Base-by-base conservation (phyloP, 2,797 vertebrate species). In the Lycodopsis pacificus region DNA sequence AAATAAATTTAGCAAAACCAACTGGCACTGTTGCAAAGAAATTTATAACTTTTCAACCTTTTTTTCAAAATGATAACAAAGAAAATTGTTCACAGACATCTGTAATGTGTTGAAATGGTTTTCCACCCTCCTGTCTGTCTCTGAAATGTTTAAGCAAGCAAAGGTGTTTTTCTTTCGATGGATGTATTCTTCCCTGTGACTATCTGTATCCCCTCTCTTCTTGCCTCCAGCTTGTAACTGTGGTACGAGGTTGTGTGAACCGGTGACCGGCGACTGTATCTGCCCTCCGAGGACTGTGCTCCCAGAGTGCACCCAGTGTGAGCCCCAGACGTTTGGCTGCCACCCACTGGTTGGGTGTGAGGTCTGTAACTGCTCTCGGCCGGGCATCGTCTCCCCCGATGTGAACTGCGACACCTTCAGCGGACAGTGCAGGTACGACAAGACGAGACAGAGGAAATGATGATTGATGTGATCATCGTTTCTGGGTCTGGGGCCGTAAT, bases 301-400 rank as follows among this genome's bases (percentile, higher is more conserved):
- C 0, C 98, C 98, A 0, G 97, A 98, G 22, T 99, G 98, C 56
- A 82, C 92, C 0, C 79, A 93, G 76, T 99, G 98, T 3, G 95
- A 99, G 92, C 96, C 97, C 0, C 97, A 95, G 88, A 96, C 97
- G 0, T 99, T 99, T 0, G 98, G 97, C 87, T 99, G 98, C 93
- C 98, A 99, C 88, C 97, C 98, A 0, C 88, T 99, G 85, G 94
- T 97, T 0, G 98, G 98, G 30, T 99, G 98, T 0, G 98, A 98
- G 93, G 93, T 97, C 64, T 99, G 98, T 86, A 97, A 98, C 93
- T 99, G 98, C 91, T 98, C 98, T 0, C 90, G 85, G 1, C 92
- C 95, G 0, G 98, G 98, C 0, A 88, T 98, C 82, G 75, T 94
- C 65, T 89, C 96, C 3, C 89, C 94, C 0, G 95, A 97, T 20